Base-by-base conservation (phyloP, 1,140 invertebrate species). In the Riptortus pedestris region DNA sequence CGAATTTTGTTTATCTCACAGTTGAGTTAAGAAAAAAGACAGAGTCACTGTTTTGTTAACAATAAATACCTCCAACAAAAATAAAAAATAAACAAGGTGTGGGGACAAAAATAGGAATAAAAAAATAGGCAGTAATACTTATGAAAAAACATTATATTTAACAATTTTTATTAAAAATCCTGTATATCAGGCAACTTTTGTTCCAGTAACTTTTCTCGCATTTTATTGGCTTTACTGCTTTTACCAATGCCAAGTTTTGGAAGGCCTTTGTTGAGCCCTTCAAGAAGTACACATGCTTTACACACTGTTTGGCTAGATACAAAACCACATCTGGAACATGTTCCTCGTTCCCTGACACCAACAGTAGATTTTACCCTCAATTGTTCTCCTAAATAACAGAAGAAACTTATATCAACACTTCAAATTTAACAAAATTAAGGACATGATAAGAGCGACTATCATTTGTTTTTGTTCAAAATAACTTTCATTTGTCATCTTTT, bases 231-330 rank as follows among this genome's bases (percentile, higher is more conserved):
- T 76, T 89, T 90, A 47, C 85, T 90, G 62, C 83, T 85, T 76
- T 93, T 93, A 7, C 89, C 88, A 58, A 93, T 87, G 2, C 89
- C 90, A 47, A 93, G 76, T 73, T 83, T 88, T 2, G 95, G 93
- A 51, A 92, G 73, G 12, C 95, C 96, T 72, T 88, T 86, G 74
- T 98, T 98, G 0, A 99, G 78, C 11, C 96, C 96, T 80, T 98
- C 92, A 4, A 99, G 77, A 58, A 99, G 78, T 2, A 95, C 82
- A 76, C 96, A 99, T 0, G 96, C 96, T 77, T 99, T 98, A 73
- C 96, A 99, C 12, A 98, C 81, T 70, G 85, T 81, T 75, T 98
- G 93, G 70, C 94, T 97, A 2, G 95, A 98, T 2, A 98, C 90
- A 78, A 94, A 98, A 31, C 91, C 88, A 78, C 96, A 99, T 62